Evolutionary conservation across 2,113 vertebrate genomes (phyloP).

Genomic region (Beaufortia kweichowensis): DNA sequence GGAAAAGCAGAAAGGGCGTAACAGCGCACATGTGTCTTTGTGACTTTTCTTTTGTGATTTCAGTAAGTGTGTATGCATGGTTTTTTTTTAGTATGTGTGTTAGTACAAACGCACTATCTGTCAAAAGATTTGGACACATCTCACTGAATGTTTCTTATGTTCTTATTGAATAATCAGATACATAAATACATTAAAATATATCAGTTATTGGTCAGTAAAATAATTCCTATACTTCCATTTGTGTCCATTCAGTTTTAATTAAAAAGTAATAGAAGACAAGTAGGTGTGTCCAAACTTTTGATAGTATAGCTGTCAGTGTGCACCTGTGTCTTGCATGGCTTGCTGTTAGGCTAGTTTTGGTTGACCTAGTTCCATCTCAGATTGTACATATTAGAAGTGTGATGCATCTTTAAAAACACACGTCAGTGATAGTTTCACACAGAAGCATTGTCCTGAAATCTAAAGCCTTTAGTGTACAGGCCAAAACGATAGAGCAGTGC

Average conservation of each 20-base stretch:
- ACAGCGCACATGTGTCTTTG: constrained; percentile 4
- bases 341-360: constrained; percentile 20
- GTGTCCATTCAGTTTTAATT: not conserved
- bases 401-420: not conserved
- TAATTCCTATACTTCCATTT: not conserved
- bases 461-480: not conserved
- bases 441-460: constrained; percentile 16
- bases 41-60: constrained; percentile 12
- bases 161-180: too few species aligned
- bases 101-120: not conserved
- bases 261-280: not conserved
- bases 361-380: constrained; percentile 23
- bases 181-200: too few species aligned
- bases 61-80: not conserved
- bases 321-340: constrained; percentile 17
- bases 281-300: not conserved
- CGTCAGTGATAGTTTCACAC: not conserved
- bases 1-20: constrained; percentile 15
- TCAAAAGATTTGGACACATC: too few species aligned
- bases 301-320: not conserved
- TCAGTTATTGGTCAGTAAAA: too few species aligned
- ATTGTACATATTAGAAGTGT: constrained; percentile 11
- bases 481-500: not conserved
- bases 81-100: not conserved
- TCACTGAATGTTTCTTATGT: too few species aligned